Percentiles rank a stretch among this genome's conserved stretches.
phyloP scores from a whole-genome alignment of 2,797 vertebrate species.

The Rhynchonycteris naso region DNA sequence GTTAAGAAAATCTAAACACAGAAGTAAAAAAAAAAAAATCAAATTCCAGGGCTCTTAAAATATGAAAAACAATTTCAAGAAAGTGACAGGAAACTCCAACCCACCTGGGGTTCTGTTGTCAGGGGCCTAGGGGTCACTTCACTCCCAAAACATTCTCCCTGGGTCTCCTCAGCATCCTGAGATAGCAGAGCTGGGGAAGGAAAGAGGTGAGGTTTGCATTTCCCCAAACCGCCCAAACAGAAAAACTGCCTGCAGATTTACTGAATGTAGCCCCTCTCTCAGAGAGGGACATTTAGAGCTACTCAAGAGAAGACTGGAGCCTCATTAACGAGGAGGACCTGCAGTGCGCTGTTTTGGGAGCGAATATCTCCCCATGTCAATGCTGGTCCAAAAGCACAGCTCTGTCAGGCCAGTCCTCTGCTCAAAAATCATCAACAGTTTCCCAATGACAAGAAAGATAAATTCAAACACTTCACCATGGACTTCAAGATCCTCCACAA shows the following conservation, averaged over 20 bases:
- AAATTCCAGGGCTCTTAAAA: not conserved
- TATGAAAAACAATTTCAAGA: constrained; percentile 14
- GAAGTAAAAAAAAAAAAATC: not conserved
- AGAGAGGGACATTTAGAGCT: not conserved
- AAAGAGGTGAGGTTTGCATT: constrained; percentile 16
- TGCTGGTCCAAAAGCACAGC: not conserved
- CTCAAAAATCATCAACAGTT: not conserved
- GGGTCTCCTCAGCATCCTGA: constrained; percentile 25
- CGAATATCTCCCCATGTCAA: not conserved
- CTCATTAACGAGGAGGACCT: not conserved
- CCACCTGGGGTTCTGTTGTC: constrained; percentile 52
- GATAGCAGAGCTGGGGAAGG: constrained; percentile 37
- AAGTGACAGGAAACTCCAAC: not conserved
- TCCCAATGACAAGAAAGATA: not conserved
- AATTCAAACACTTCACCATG: not conserved
- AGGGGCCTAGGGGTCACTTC: not conserved
- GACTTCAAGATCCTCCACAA: not conserved
- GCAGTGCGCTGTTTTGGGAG: not conserved
- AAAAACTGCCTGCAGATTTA: not conserved
- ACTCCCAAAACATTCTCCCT: not conserved
- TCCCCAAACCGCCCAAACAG: not conserved
- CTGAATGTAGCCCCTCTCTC: not conserved
- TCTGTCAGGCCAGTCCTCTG: not conserved
- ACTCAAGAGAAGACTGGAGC: not conserved
- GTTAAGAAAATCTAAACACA: constrained; percentile 22